Evolutionary conservation across 2,888 invertebrate genomes (phyloP), one percentile per base, ranked within the genome.

Genomic region (Cordilura impudica): DNA sequence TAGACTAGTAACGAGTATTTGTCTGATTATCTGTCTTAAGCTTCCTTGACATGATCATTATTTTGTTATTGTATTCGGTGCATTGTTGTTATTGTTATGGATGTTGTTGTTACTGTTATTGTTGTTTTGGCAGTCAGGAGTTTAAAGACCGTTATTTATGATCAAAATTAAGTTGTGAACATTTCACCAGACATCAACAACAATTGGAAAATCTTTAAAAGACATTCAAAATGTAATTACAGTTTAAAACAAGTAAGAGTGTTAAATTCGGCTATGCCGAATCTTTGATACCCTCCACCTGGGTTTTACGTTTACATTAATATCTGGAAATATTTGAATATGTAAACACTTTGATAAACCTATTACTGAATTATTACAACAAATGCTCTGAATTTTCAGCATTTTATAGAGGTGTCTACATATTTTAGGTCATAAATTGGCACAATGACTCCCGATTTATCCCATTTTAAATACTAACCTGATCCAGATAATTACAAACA

Each of bases 121-220:
- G 16, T 47, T 66, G 35, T 61, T 58, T 18, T 70, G 23, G 53
- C 67, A 51, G 63, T 35, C 43, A 65, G 43, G 14, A 53, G 51
- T 45, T 67, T 45, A 69, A 67, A 51, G 39, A 18, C 66, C 60
- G 54, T 79, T 75, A 72, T 63, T 79, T 75, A 75, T 72, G 49
- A 56, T 61, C 60, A 61, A 75, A 71, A 75, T 78, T 78, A 79
- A 79, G 74, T 71, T 73, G 78, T 65, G 51, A 35, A 60, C 60
- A 14, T 43, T 12, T 63, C 53, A 45, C 19, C 23, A 69, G 69
- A 73, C 45, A 31, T 73, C 39, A 51, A 21, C 61, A 67, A 35
- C 21, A 73, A 78, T 70, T 69, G 58, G 31, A 31, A 60, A 53
- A 53, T 39, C 19, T 49, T 63, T 29, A 31, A 61, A 45, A 69